Conservation (phyloP, 1,140 invertebrate genomes). For the Cylas formicarius region DNA sequence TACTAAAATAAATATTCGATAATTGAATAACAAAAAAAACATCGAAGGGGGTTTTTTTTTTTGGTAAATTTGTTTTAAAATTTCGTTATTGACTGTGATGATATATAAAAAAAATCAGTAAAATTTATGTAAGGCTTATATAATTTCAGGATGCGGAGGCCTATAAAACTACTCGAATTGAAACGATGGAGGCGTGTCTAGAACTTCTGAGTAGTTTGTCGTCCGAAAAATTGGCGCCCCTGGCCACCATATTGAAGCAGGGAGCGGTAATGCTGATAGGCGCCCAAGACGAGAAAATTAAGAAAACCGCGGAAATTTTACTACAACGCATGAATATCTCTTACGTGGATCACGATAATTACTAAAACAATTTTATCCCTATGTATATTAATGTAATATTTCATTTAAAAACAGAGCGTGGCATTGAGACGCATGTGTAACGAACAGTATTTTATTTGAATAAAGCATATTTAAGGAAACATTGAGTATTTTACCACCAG, state of each 20-base stretch:
- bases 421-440: no score
- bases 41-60: no score
- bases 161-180: conserved; percentile 48
- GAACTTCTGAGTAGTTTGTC: conserved; percentile 50
- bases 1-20: no score
- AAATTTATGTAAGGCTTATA: background rate
- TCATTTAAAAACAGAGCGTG: no score
- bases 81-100: background rate
- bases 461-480: no score
- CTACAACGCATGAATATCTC: conserved; percentile 41
- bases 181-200: conserved; percentile 53
- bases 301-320: conserved; percentile 45
- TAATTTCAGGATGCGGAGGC: conserved; percentile 48
- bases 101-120: no score
- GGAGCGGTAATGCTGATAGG: conserved; percentile 47
- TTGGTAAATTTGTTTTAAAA: background rate
- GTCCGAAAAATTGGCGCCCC: conserved; percentile 46
- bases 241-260: conserved; percentile 46
- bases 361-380: no score
- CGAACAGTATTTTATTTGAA: no score
- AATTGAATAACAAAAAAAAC: no score
- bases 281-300: conserved; percentile 42
- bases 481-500: no score
- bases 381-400: no score
- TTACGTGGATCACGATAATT: conserved; percentile 35